A percentile compares a stretch with the other conserved stretches of the same genome.
These are phyloP conservation scores for Drosophila bipectinata DNA, from an alignment of 1,140 invertebrate genomes.

Conservation along the genomic window DNA sequence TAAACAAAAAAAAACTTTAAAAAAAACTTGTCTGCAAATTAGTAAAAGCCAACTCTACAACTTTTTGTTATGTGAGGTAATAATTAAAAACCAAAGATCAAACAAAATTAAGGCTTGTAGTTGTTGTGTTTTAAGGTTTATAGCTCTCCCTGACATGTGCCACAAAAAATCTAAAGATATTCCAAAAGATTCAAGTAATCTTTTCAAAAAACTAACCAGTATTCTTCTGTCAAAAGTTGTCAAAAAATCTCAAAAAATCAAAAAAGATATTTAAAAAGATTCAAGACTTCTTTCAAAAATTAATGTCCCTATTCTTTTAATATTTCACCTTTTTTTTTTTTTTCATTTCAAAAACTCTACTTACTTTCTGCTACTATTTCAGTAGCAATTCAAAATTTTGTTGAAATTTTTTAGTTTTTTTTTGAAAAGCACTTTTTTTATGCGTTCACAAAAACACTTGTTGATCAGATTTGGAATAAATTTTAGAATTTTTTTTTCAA, in stretches of 20 bases:
- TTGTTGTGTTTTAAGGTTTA: neutral
- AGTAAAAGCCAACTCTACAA: constrained; percentile 55
- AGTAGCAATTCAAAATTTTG: constrained; percentile 4
- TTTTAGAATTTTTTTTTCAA: neutral
- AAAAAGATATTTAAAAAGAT: too few relatives aligned
- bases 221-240: too few relatives aligned
- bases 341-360: neutral
- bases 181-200: too few relatives aligned
- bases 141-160: neutral
- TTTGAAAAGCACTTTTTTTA: constrained; percentile 20
- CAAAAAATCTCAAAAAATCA: too few relatives aligned
- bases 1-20: constrained; percentile 5
- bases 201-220: too few relatives aligned
- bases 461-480: neutral
- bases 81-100: constrained; percentile 27
- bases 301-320: too few relatives aligned
- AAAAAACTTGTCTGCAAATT: constrained; percentile 70
- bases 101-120: constrained; percentile 11
- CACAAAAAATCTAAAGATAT: too few relatives aligned
- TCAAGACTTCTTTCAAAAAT: too few relatives aligned
- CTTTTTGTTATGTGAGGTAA: constrained; percentile 33
- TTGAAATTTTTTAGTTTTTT: constrained; percentile 20
- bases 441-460: constrained; percentile 24
- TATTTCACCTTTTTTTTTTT: too few relatives aligned
- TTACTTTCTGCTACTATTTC: neutral